A percentile compares a stretch with the other conserved stretches of the same genome.
Evolutionary conservation across 1,140 invertebrate species (phyloP).

Genomic region (Pachypeltis micranthus): DNA sequence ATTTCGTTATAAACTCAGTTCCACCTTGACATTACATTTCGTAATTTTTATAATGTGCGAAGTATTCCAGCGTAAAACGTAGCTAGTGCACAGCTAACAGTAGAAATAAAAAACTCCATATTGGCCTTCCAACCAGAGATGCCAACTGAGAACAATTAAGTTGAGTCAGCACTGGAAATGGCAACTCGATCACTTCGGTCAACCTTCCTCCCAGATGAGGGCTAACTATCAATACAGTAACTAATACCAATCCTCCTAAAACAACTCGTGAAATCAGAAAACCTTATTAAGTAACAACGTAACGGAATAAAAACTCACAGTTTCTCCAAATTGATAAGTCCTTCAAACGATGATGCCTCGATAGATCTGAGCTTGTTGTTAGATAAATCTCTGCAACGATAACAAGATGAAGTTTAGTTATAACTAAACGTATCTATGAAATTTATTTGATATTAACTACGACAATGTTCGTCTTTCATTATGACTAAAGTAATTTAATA

Average conservation of each 20-base stretch:
- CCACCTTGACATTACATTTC: too few species aligned
- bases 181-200: background rate
- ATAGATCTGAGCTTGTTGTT: slow-evolving; percentile 25
- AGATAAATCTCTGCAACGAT: slow-evolving; percentile 25
- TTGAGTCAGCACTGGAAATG: background rate
- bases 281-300: slow-evolving; percentile 43
- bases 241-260: slow-evolving; percentile 18
- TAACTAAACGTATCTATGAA: background rate
- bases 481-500: background rate
- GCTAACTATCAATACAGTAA: background rate
- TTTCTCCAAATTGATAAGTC: slow-evolving; percentile 42
- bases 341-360: slow-evolving; percentile 22
- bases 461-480: background rate
- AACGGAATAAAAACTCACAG: slow-evolving; percentile 47
- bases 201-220: background rate
- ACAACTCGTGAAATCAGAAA: slow-evolving; percentile 43
- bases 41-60: too few species aligned
- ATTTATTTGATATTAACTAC: background rate
- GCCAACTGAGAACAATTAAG: background rate
- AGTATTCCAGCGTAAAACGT: too few species aligned
- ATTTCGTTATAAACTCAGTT: too few species aligned
- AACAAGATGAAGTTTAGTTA: slow-evolving; percentile 3
- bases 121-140: background rate
- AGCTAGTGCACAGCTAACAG: too few species aligned
- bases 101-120: too few species aligned